Base-by-base conservation (phyloP, 2,888 invertebrate genomes). In the Caenorhabditis drosophilae region DNA sequence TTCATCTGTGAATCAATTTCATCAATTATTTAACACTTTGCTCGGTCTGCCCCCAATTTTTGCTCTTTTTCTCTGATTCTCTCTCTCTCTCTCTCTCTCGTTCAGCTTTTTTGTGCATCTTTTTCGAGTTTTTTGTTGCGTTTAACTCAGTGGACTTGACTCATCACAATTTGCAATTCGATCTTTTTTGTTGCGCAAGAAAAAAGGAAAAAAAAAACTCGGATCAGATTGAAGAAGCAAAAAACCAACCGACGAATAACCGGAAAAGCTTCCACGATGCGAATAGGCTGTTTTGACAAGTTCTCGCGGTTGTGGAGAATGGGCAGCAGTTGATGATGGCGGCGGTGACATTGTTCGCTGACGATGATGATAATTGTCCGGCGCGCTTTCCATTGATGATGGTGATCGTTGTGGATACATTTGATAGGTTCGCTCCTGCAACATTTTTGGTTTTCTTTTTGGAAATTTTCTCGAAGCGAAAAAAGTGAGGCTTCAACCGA, bases 371-470 rank as follows among this genome's bases (percentile, higher is more conserved):
- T 64, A 64, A 15, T 69, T 70, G 2, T 63, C 58, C 11, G 73
- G 73, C 18, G 73, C 71, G 25, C 67, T 61, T 40, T 79, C 76
- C 63, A 76, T 63, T 4, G 76, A 75, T 0, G 77, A 77, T 16
- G 79, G 79, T 26, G 79, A 75, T 16, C 76, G 73, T 44, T 73
- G 76, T 11, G 78, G 77, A 53, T 78, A 78, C 20, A 71, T 59
- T 47, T 70, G 61, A 53, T 76, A 76, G 36, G 66, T 58, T 34
- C 76, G 66, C 60, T 75, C 76, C 72, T 74, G 67, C 23, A 70
- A 2, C 6, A 40, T 15, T 4, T 7, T 40, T 40, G 16, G 18
- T 16, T 18, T 27, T 40, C n/a, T 40, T 16, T 40, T 7, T 40
- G 4, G 18, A 40, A 40, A 40, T 40, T 18, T 40, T 4, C 12